Percentiles rank a stretch among this genome's conserved stretches.
phyloP scores from a whole-genome alignment of 2,113 vertebrate species.

The Sander vitreus region DNA sequence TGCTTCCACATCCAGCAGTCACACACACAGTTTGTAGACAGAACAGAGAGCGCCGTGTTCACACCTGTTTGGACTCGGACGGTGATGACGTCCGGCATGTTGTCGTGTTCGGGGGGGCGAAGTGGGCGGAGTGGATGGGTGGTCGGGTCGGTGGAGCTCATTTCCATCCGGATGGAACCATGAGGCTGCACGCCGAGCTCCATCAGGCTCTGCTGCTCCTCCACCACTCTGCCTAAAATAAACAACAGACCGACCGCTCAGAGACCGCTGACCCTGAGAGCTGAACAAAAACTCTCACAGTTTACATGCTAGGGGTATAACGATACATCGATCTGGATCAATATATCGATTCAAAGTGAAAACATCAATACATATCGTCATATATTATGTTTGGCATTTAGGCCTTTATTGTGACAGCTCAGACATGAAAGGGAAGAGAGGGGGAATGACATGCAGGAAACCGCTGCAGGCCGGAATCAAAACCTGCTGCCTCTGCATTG shows the following conservation, averaged over 20 bases:
- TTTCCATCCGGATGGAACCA: constrained; percentile 83
- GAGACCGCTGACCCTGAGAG: no score
- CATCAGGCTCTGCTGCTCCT: constrained; percentile 80
- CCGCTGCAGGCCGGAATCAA: no score
- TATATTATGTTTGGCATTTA: no score
- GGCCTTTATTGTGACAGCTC: no score
- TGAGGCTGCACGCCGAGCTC: constrained; percentile 81
- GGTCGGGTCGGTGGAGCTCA: constrained; percentile 77
- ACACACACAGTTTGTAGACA: background rate
- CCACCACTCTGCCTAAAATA: constrained; percentile 77
- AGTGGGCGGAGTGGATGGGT: constrained; percentile 76
- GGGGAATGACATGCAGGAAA: no score
- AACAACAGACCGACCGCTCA: background rate
- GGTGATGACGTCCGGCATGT: constrained; percentile 87
- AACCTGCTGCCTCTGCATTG: no score
- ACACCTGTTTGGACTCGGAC: constrained; percentile 87
- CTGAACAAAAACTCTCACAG: no score
- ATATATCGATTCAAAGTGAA: no score
- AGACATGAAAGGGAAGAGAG: no score
- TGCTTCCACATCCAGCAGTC: background rate
- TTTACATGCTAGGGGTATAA: no score
- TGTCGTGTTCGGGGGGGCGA: constrained; percentile 71
- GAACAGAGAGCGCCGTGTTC: background rate
- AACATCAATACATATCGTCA: no score
- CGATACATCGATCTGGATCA: no score